Percentiles rank a stretch among this genome's conserved stretches.
Evolutionary conservation across 2,888 invertebrate genomes (phyloP).

Genomic region (Tinea pellionella): DNA sequence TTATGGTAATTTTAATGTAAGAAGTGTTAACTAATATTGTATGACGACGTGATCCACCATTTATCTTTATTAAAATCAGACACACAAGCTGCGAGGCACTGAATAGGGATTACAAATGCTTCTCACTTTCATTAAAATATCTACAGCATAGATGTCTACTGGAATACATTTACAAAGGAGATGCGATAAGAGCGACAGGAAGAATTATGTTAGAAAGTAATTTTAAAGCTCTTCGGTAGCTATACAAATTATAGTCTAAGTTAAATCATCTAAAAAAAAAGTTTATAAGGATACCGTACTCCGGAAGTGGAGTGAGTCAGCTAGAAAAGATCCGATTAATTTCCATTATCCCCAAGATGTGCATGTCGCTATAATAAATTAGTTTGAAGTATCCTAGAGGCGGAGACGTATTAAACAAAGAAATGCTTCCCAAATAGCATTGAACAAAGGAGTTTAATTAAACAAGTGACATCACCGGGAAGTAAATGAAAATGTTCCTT

Average conservation of each 20-base stretch:
- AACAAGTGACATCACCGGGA: slow-evolving; percentile 46
- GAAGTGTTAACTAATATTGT: slow-evolving; percentile 4
- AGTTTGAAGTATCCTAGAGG: slow-evolving; percentile 34
- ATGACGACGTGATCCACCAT: slow-evolving; percentile 32
- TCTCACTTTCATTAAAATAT: slow-evolving; percentile 4
- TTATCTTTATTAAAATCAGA: slow-evolving; percentile 46
- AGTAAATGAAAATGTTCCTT: slow-evolving; percentile 26
- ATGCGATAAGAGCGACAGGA: not conserved
- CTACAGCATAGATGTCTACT: slow-evolving; percentile 18
- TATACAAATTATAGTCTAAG: not conserved
- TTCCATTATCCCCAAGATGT: slow-evolving; percentile 39
- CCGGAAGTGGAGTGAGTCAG: slow-evolving; percentile 60
- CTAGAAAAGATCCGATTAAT: slow-evolving; percentile 59
- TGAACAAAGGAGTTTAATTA: not conserved
- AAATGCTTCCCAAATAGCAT: slow-evolving; percentile 21
- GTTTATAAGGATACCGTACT: not conserved
- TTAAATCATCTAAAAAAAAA: not conserved
- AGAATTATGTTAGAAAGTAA: not conserved
- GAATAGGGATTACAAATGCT: slow-evolving; percentile 29
- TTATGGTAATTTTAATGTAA: slow-evolving; percentile 13
- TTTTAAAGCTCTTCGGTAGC: not conserved
- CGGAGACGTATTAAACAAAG: slow-evolving; percentile 38
- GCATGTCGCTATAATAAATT: slow-evolving; percentile 42
- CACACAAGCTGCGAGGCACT: slow-evolving; percentile 27
- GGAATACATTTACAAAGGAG: not conserved